Evolutionary conservation across 2,888 invertebrate genomes (phyloP).

Genomic region (Ornithoptera alexandrae): DNA sequence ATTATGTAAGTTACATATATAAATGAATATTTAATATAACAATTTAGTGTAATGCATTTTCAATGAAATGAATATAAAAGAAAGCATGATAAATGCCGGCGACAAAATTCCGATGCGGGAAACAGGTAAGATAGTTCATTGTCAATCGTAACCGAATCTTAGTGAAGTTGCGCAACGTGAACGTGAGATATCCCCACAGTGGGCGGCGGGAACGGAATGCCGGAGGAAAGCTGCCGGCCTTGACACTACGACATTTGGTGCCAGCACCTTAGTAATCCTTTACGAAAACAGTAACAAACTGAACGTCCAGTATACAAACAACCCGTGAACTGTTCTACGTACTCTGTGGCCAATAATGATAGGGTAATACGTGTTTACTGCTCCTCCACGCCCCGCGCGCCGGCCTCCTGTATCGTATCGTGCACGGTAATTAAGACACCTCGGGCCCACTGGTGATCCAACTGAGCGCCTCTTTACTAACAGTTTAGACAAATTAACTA

Average conservation of each 20-base stretch:
- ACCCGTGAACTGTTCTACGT: conserved; percentile 30
- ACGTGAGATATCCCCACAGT: conserved; percentile 74
- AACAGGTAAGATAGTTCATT: conserved; percentile 31
- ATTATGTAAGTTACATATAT: no score
- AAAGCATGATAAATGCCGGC: neutral
- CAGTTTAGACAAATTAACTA: conserved; percentile 16
- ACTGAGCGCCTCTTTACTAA: conserved; percentile 31
- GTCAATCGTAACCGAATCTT: conserved; percentile 68
- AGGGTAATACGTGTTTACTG: conserved; percentile 52
- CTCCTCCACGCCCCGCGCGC: conserved; percentile 69
- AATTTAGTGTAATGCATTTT: neutral
- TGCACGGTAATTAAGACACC: conserved; percentile 62
- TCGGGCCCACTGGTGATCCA: conserved; percentile 44
- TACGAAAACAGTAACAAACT: conserved; percentile 38
- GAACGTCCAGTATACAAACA: conserved; percentile 39
- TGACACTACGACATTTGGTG: conserved; percentile 76
- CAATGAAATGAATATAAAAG: neutral
- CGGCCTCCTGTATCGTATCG: conserved; percentile 53
- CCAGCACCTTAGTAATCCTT: conserved; percentile 59
- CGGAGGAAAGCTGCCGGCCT: conserved; percentile 77
- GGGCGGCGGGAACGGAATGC: conserved; percentile 76
- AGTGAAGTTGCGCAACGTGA: conserved; percentile 67
- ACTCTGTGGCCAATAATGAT: conserved; percentile 51
- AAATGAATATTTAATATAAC: no score
- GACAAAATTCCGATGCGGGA: conserved; percentile 1